Evolutionary conservation across 2,113 vertebrate species (phyloP), one percentile per base, ranked within the genome.

Genomic region (Sterrhoptilus dennistouni): DNA sequence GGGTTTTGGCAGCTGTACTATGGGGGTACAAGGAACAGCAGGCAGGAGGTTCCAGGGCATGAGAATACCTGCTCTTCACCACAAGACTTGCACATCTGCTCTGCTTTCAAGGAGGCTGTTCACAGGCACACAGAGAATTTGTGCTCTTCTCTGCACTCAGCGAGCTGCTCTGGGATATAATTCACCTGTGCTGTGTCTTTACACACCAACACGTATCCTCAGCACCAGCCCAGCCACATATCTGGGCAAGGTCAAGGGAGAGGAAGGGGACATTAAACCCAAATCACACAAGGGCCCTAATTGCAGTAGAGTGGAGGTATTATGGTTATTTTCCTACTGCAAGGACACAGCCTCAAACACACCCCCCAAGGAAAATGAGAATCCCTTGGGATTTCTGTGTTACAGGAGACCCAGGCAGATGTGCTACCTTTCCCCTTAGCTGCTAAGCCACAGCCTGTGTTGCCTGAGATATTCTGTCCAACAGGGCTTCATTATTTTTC

Each of bases 191-290:
- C 52, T 31, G 3, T 17, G 23, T 35, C 79, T 54, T 83, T 33
- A n/a, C 19, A 6, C 14, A 35, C 29, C 0, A 0, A 28, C n/a
- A 44, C 0, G 0, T 1, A 0, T 56, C 23, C 42, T 33, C 74
- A 65, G 54, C 64, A n/a, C 60, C 36, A 38, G 16, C 31, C 31
- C 6, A 2, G 44, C 23, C 33, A 8, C 1, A 0, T 25, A 8
- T 12, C 36, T 52, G 18, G 66, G 28, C 31, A 45, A 38, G 16
- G 28, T 6, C 31, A 50, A 64, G 24, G 47, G 17, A 72, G 8
- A 24, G 18, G 27, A 88, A 53, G 20, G 33, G 25, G 24, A 31
- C 11, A 3, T 36, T 61, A 92, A 83, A 69, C 18, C 22, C 54
- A 54, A 77, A 66, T 24, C 31, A 35, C 31, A 69, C 16, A 29